Percentiles rank a stretch among this genome's conserved stretches.
Conservation (phyloP, 2,797 vertebrate species). For the Pipistrellus kuhlii region DNA sequence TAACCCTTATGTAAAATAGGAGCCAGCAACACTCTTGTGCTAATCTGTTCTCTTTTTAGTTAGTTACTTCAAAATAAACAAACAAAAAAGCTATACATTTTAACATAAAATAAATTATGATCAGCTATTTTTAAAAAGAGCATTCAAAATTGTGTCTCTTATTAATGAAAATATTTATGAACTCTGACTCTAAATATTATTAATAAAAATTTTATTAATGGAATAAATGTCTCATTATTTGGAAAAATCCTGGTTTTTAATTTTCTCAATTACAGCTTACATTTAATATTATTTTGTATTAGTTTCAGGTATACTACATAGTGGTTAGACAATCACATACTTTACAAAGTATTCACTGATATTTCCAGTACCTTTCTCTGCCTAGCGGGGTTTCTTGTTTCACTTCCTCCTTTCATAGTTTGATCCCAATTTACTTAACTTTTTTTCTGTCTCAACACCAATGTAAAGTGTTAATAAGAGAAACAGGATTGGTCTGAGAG, state of each 20-base stretch:
- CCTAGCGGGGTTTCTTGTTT: no score
- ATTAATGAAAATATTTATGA: not conserved
- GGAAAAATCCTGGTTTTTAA: not conserved
- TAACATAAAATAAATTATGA: slow-evolving; percentile 99
- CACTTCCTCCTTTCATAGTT: no score
- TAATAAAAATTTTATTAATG: not conserved
- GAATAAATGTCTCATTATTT: not conserved
- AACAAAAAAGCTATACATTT: slow-evolving; percentile 95
- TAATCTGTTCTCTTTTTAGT: slow-evolving; percentile 97
- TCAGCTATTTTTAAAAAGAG: slow-evolving; percentile 90
- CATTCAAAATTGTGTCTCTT: not conserved
- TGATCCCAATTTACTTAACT: no score
- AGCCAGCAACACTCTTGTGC: slow-evolving; percentile 96
- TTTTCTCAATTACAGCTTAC: not conserved
- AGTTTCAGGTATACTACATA: not conserved
- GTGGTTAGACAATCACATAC: not conserved
- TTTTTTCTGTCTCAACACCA: not conserved
- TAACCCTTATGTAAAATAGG: slow-evolving; percentile 95
- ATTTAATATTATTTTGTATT: not conserved
- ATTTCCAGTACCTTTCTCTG: not conserved
- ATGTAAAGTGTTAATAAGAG: not conserved
- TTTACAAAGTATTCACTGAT: not conserved
- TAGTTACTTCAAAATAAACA: slow-evolving; percentile 92
- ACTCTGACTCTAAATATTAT: not conserved
- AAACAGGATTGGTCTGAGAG: not conserved